Base-by-base conservation (phyloP, 2,888 invertebrate species). In the Watsonalla binaria region DNA sequence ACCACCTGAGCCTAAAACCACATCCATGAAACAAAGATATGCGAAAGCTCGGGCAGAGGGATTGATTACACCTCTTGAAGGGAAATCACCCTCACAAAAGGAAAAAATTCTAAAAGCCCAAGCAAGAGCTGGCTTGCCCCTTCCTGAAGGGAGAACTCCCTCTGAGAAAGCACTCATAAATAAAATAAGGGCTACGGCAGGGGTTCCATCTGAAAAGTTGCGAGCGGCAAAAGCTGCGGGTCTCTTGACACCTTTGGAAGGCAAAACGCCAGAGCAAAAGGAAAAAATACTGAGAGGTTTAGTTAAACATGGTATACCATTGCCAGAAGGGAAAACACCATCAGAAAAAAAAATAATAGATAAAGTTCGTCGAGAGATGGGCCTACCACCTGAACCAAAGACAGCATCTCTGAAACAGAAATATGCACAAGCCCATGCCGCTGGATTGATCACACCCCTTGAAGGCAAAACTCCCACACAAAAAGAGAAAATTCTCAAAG, bases 1-100 rank as follows among this genome's bases (percentile, higher is more conserved):
- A 6, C 74, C 74, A 8, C 68, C 72, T 14, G 68, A 70, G 61
- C 70, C 73, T 5, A 61, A 61, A 57, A 65, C 68, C 6, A n/a
- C 59, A 6, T 59, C 65, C 0, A 61, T 60, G 54, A 68, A 59
- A 58, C 59, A 62, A 49, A 70, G 55, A 34, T 59, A 59, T 24
- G 54, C 58, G 45, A 67, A 62, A 60, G 68, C 67, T 5, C 11
- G 58, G 37, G 62, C 63, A 6, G 62, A 57, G 7, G 70, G 68
- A 0, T 35, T 61, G 5, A 13, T 68, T 0, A 61, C 58, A 4
- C 69, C 74, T 0, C 51, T 67, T 42, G 63, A 71, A 54, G 69
- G 63, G 0, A 66, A 68, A 55, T 49, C 68, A 5, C 57, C 61
- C 0, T 58, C 62, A 0, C 56, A 70, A 48, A 72, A 63, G 64